Conservation (phyloP, 2,113 vertebrate genomes). For the Leuciscus idus region DNA sequence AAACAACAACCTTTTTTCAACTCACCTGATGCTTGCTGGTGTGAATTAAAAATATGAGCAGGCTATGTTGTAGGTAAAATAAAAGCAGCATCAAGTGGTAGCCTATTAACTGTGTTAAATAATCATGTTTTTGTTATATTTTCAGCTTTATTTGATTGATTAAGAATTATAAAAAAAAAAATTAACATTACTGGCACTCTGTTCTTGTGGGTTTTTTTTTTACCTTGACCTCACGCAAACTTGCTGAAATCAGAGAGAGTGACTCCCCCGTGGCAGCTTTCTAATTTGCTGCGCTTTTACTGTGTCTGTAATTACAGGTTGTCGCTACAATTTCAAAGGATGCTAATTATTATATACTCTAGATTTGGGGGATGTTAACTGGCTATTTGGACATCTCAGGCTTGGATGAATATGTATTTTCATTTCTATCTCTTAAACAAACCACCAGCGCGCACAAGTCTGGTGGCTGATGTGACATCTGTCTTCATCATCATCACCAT, state of each 20-base stretch:
- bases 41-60: not conserved
- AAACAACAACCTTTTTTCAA: not conserved
- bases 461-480: slow-evolving; percentile 63
- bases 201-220: not conserved
- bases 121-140: too few species aligned
- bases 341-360: slow-evolving; percentile 60
- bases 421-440: slow-evolving; percentile 51
- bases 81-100: not conserved
- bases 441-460: slow-evolving; percentile 55
- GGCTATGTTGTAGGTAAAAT: too few species aligned
- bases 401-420: slow-evolving; percentile 62
- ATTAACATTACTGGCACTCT: not conserved
- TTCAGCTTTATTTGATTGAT: not conserved
- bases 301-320: slow-evolving; percentile 53
- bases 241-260: not conserved
- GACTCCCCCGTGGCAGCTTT: slow-evolving; percentile 12
- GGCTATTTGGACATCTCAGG: slow-evolving; percentile 39
- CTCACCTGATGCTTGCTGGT: not conserved
- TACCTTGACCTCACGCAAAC: not conserved
- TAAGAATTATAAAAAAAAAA: not conserved
- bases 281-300: slow-evolving; percentile 1
- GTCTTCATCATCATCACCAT: slow-evolving; percentile 56
- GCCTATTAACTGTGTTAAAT: not conserved
- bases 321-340: slow-evolving; percentile 48
- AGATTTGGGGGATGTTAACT: slow-evolving; percentile 47